These are phyloP conservation scores for Halocynthia aurantium DNA, from an alignment of 23 tunicate species.

Conservation along the genomic window DNA sequence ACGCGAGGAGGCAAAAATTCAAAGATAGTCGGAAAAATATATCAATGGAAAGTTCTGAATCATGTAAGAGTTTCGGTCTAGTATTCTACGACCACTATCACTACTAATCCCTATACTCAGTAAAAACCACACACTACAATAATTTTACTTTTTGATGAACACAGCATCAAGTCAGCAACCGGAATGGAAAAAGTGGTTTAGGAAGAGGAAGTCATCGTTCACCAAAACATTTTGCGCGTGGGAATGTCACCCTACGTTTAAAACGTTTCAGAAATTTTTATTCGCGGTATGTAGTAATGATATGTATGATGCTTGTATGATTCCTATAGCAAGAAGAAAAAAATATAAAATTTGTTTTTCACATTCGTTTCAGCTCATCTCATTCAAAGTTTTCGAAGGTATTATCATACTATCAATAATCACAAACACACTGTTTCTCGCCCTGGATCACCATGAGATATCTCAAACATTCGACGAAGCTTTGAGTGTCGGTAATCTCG, in stretches of 20 bases:
- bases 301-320: background rate
- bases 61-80: slow-evolving; percentile 26
- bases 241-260: slow-evolving; percentile 58
- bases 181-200: slow-evolving; percentile 18
- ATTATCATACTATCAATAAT: slow-evolving; percentile 69
- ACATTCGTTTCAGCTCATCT: slow-evolving; percentile 23
- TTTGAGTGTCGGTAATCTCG: slow-evolving; percentile 51
- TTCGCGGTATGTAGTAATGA: background rate
- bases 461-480: slow-evolving; percentile 33
- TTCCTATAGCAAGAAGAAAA: background rate
- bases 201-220: slow-evolving; percentile 20
- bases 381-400: slow-evolving; percentile 56
- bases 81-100: background rate
- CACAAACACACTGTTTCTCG: slow-evolving; percentile 72
- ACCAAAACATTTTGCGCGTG: slow-evolving; percentile 52
- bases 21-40: slow-evolving; percentile 20
- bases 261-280: slow-evolving; percentile 30
- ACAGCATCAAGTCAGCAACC: background rate
- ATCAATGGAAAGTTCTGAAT: slow-evolving; percentile 49
- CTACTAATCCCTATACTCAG: background rate
- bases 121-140: slow-evolving; percentile 10
- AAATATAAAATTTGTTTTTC: too few species aligned
- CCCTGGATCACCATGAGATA: slow-evolving; percentile 77
- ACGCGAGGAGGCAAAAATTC: background rate
- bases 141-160: background rate